Evolutionary conservation across 2,797 vertebrate genomes (phyloP).

Genomic region (Spondyliosoma cantharus): DNA sequence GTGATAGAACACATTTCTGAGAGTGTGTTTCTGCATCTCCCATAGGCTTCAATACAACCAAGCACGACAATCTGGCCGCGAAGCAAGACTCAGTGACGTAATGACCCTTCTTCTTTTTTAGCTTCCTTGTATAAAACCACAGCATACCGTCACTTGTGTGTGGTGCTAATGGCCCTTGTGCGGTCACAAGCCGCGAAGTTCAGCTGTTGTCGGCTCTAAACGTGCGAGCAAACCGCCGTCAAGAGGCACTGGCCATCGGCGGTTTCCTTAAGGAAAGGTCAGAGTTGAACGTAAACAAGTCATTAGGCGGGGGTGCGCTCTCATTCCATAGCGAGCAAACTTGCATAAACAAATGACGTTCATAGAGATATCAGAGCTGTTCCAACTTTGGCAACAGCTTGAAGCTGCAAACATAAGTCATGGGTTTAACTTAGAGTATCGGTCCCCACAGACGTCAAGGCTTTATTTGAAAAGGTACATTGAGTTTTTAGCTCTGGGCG

Average conservation of each 20-base stretch:
- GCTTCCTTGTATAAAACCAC: not conserved
- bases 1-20: no score
- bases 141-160: not conserved
- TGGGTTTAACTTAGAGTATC: conserved; percentile 31
- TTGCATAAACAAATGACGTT: conserved; percentile 62
- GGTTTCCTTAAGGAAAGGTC: conserved; percentile 41
- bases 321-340: conserved; percentile 40
- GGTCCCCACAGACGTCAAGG: not conserved
- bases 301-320: conserved; percentile 43
- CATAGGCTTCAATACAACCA: no score
- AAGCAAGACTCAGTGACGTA: no score
- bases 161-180: not conserved
- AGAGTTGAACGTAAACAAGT: conserved; percentile 63
- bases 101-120: no score
- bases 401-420: conserved; percentile 39
- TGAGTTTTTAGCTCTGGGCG: not conserved
- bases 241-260: conserved; percentile 18
- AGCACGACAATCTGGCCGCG: no score
- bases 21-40: no score
- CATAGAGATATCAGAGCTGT: conserved; percentile 42
- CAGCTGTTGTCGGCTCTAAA: conserved; percentile 10
- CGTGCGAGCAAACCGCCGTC: conserved; percentile 1
- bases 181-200: not conserved
- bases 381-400: conserved; percentile 39
- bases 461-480: conserved; percentile 19